Evolutionary conservation across 2,113 vertebrate species (phyloP), one percentile per base, ranked within the genome.

Genomic region (Spea multiplicata): DNA sequence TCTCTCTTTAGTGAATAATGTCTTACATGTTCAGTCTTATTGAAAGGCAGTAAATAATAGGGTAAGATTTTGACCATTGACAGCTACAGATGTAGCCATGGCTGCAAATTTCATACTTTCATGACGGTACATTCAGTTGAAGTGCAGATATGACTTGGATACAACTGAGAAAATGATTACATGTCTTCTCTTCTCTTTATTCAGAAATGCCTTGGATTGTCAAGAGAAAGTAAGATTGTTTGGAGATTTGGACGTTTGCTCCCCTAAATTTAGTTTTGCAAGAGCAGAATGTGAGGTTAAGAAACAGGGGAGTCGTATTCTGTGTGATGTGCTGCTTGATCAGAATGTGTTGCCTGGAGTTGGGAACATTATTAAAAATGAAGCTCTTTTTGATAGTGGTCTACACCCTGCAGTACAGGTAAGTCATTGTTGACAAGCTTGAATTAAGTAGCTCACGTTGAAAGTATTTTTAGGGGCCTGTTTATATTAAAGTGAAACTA

Each of bases 321-420:
- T 99, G 14, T 96, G 97, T 82, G 96, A 98, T 66, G 92, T 96
- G 78, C 88, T 99, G 67, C 83, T 99, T 76, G 96, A 98, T 87
- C 97, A 98, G 87, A 82, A 88, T 52, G 88, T 98, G 62, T 88
- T 98, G 83, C 96, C 96, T 0, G 97, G 97, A 48, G 95, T 98
- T 0, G 97, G 97, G 73, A 99, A 98, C 86, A 99, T 99, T 84
- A 99, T 98, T 86, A 98, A 95, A 90, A 98, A 97, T 10, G 97
- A 99, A 91, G 95, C 95, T 8, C 91, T 98, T 8, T 96, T 96
- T 86, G 94, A 96, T 87, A 94, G 94, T 12, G 92, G 94, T 75
- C 90, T 98, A 61, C 93, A 96, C 82, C 97, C 97, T 80, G 91
- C 90, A 79, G 84, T 95, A 81, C 93, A 91, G 91, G 97, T 97